Conservation (phyloP, 2,888 invertebrate genomes). For the Fragum fragum region DNA sequence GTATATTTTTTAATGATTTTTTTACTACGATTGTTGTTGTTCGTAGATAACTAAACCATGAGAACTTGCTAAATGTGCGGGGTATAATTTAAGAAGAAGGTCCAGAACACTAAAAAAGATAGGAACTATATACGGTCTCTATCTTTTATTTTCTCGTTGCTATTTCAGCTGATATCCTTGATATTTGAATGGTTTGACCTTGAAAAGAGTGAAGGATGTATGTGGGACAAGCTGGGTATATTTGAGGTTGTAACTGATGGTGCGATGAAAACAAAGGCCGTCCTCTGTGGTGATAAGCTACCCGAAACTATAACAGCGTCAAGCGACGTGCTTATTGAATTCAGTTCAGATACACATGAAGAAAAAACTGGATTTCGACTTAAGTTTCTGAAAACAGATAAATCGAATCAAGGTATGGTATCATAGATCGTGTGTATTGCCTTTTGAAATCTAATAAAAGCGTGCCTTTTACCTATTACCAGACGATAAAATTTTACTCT, state of each 20-base stretch:
- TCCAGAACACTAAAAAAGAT: too few relatives aligned
- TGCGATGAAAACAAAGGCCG: constrained; percentile 1
- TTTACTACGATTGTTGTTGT: too few relatives aligned
- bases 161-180: constrained; percentile 45
- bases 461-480: too few relatives aligned
- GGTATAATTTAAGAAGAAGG: too few relatives aligned
- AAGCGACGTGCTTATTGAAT: constrained; percentile 56
- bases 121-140: too few relatives aligned
- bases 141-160: not conserved
- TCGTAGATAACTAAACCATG: too few relatives aligned
- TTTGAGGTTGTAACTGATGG: constrained; percentile 29
- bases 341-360: constrained; percentile 62
- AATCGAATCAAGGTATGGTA: constrained; percentile 28
- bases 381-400: constrained; percentile 43
- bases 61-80: too few relatives aligned
- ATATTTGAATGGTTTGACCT: constrained; percentile 61
- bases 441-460: too few relatives aligned
- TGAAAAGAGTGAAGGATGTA: constrained; percentile 52
- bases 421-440: too few relatives aligned
- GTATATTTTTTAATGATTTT: too few relatives aligned
- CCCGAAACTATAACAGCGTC: constrained; percentile 63
- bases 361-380: constrained; percentile 66
- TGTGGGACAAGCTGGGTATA: constrained; percentile 58
- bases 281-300: constrained; percentile 50
- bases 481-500: too few relatives aligned